Evolutionary conservation across 2,113 vertebrate species (phyloP).

Genomic region (Nannospalax galili): DNA sequence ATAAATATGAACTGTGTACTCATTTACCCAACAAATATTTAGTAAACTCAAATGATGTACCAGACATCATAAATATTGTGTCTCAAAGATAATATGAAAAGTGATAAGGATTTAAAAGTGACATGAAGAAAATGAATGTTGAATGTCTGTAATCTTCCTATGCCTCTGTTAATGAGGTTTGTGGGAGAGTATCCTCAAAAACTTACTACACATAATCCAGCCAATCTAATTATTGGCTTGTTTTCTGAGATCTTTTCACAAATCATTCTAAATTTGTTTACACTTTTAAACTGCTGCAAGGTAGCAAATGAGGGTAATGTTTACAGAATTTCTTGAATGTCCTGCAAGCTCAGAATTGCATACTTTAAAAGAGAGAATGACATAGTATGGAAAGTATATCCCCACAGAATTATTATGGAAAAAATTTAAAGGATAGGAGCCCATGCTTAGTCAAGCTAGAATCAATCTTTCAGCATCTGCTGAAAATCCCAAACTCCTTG

Average conservation of each 20-base stretch:
- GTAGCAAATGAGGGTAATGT: neutral
- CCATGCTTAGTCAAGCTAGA: neutral
- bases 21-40: neutral
- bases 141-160: neutral
- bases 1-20: neutral
- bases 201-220: neutral
- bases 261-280: neutral
- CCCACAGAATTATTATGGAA: neutral
- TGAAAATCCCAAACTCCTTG: neutral
- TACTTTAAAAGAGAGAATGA: neutral
- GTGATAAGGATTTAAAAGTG: neutral
- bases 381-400: neutral
- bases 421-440: neutral
- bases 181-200: neutral
- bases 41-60: neutral
- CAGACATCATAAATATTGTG: fast-evolving
- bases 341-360: neutral
- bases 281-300: neutral
- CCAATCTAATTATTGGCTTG: neutral
- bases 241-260: neutral
- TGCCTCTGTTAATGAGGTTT: neutral
- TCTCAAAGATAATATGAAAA: neutral
- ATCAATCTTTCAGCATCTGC: neutral
- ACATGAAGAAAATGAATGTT: neutral
- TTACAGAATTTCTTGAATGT: neutral